These are phyloP conservation scores for Sebastes wilsoni DNA, from an alignment of 2,797 vertebrate species.

Conservation along the genomic window DNA sequence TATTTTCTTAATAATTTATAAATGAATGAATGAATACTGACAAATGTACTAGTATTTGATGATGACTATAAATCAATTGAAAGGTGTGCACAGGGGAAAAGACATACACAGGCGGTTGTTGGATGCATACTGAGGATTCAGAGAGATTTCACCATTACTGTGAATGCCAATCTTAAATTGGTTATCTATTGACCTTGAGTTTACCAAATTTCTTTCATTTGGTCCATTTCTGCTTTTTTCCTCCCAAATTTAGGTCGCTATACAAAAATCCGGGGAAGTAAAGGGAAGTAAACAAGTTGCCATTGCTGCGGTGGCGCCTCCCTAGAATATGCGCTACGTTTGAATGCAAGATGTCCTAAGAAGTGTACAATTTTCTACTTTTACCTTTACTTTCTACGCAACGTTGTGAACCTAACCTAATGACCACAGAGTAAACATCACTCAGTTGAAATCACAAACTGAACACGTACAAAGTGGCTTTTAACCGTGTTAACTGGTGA, in stretches of 20 bases:
- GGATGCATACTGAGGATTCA: neutral
- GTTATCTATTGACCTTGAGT: neutral
- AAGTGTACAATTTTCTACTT: too few species aligned
- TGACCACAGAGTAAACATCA: too few species aligned
- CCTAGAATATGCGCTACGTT: too few species aligned
- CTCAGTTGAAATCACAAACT: too few species aligned
- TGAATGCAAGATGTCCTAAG: too few species aligned
- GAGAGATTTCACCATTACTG: neutral
- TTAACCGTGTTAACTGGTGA: too few species aligned
- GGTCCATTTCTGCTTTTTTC: neutral
- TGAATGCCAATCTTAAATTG: neutral
- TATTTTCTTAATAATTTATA: neutral
- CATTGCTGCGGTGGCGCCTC: too few species aligned
- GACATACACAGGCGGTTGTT: neutral
- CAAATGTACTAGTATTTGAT: neutral
- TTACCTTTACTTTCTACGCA: too few species aligned
- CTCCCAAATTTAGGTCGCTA: neutral
- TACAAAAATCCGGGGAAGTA: too few species aligned
- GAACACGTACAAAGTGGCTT: too few species aligned
- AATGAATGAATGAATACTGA: neutral
- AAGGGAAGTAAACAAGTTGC: too few species aligned
- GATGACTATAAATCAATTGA: neutral
- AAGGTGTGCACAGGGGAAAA: neutral
- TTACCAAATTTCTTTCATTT: neutral
- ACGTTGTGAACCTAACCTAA: too few species aligned